Base-by-base conservation (phyloP, 2,797 vertebrate species). In the Enteromius mattozi region DNA sequence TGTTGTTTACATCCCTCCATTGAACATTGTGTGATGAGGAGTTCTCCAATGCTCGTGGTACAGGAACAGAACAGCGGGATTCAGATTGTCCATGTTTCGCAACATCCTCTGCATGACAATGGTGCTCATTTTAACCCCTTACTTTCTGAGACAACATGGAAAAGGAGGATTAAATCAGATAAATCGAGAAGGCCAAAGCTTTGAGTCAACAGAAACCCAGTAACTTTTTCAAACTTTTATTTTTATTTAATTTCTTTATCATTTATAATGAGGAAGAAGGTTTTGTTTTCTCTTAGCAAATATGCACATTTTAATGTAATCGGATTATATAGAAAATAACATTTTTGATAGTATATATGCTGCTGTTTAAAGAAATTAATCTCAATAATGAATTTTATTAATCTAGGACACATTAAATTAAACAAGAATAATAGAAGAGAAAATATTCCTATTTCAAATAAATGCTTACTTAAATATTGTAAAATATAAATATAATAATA, bases 1-100 rank as follows among this genome's bases (percentile, higher is more conserved):
- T 87, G 88, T 84, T 87, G 86, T 88, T 87, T 88, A 84, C 74
- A 61, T 79, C 47, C 78, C 80, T 59, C 68, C 24, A 42, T 21
- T 83, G 68, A 76, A 85, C 80, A 80, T 35, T 61, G 71, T 69
- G 63, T 66, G 37, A 76, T 61, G 78, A 51, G 45, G 19, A 72
- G 45, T 45, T 40, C 17, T 30, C 59, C 35, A 24, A 35, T 2
- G 3, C 71, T 51, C 16, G 27, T 56, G 35, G 66, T 56, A 69
- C 16, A 71, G 40, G 54, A 74, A 75, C 70, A 75, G 30, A 74
- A 74, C 69, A 72, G 54, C 40, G 9, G 54, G 54, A 74, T 74
- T 82, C 8, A 42, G 9, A 71, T 54, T 47, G 54, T 63, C 40
- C 69, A 72, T 45, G 69, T n/a, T 61, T 47, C 40, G 42, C 30